Evolutionary conservation across 2,888 invertebrate species (phyloP), one percentile per base, ranked within the genome.

Genomic region (Synergus gifuensis): DNA sequence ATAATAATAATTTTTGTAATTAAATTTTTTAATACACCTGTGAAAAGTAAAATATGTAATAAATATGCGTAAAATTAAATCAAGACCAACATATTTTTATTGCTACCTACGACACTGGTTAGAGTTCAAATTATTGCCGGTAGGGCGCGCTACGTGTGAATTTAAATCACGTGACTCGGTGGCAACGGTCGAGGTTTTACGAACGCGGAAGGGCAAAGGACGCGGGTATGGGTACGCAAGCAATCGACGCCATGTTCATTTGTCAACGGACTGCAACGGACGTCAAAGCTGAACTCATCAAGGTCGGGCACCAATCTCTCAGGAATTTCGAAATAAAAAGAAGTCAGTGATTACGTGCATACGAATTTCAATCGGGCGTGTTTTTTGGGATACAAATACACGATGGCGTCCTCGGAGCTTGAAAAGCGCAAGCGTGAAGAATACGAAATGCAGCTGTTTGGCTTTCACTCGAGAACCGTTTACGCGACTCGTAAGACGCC

Each of bases 401-500:
- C 73, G 46, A 88, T 88, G 89, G 85, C 84, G 63, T 83, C 82
- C 16, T 76, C 77, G 66, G 88, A 88, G 76, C 79, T 81, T 54
- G 79, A 76, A 44, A 87, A 85, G 77, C 88, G 90, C 36, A 87
- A 87, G 83, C 84, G 82, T 78, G 90, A 90, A 85, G 90, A 90
- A 83, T 90, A 90, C 85, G 88, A 90, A 85, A 90, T 89, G 90
- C 90, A 90, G 88, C 87, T 90, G 87, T 90, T 90, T 83, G 86
- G 87, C 83, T 84, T 89, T 83, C 89, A 89, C 85, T 89, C 91
- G 58, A 86, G 90, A 84, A 85, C 86, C 83, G 88, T 88, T 64
- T 85, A 82, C 79, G 85, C 86, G 81, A 86, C 86, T 84, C 81
- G 90, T 90, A 90, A 91, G 87, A 81, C 76, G 79, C 79, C 78